phyloP scores from a whole-genome alignment of 2,113 vertebrate species.

The Aptenodytes patagonicus region DNA sequence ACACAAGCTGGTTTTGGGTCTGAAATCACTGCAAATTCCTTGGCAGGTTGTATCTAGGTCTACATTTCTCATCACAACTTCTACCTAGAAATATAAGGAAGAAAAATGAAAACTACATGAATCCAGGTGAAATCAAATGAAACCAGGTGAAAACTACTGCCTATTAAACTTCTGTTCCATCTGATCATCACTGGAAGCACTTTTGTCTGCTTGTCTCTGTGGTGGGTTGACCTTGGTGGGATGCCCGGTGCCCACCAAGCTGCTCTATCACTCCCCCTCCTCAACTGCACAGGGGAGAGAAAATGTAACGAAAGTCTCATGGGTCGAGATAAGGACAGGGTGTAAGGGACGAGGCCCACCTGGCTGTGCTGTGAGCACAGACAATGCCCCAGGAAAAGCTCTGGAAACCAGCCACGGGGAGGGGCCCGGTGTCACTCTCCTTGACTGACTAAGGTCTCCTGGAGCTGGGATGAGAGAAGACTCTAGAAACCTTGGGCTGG shows the following conservation, averaged over 20 bases:
- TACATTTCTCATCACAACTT: not conserved
- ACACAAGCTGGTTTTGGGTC: not conserved
- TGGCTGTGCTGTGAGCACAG: no score
- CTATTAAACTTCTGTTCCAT: not conserved
- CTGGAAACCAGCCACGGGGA: no score
- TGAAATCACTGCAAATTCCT: not conserved
- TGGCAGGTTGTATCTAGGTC: not conserved
- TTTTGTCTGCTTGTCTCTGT: not conserved
- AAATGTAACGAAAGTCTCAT: accelerated
- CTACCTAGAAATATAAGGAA: not conserved
- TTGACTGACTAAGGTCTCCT: no score
- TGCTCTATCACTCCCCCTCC: not conserved
- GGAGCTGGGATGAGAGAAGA: no score
- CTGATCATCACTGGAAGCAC: not conserved
- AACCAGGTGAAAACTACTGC: not conserved
- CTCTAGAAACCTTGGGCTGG: no score
- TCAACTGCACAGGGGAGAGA: not conserved
- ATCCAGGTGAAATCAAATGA: not conserved
- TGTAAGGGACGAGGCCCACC: no score
- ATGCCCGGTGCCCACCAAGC: not conserved
- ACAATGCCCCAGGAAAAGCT: no score
- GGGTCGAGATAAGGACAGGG: not conserved
- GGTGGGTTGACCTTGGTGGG: not conserved
- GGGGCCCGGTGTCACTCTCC: no score
- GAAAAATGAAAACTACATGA: not conserved